A percentile compares a stretch with the other conserved stretches of the same genome.
phyloP scores from a whole-genome alignment of 2,113 vertebrate species.

The Thunnus maccoyii region DNA sequence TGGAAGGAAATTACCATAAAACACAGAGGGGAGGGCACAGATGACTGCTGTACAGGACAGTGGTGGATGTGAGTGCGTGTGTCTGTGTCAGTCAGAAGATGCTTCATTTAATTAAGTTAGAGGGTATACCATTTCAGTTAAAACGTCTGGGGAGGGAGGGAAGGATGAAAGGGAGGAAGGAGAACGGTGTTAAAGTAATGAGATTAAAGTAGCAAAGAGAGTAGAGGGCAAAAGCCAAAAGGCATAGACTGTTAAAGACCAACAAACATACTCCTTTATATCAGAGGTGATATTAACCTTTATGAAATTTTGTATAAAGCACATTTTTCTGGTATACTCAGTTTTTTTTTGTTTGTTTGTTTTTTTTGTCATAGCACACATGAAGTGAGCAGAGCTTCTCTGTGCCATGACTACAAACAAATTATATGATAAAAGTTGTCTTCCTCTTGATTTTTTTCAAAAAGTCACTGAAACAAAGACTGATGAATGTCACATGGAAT shows the following conservation, averaged over 20 bases:
- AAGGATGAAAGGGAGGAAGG: constrained; percentile 1
- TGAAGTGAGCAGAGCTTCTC: too few relatives aligned
- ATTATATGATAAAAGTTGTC: too few relatives aligned
- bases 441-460: too few relatives aligned
- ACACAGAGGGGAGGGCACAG: background rate
- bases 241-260: background rate
- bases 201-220: constrained; percentile 49
- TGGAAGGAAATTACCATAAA: constrained; percentile 62
- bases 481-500: too few relatives aligned
- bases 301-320: background rate
- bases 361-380: too few relatives aligned
- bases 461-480: too few relatives aligned
- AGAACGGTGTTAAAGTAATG: constrained; percentile 65
- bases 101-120: constrained; percentile 76
- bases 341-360: background rate
- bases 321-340: background rate
- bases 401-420: too few relatives aligned
- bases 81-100: constrained; percentile 32
- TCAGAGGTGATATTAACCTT: background rate
- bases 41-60: constrained; percentile 15
- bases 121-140: constrained; percentile 57
- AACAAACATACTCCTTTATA: background rate
- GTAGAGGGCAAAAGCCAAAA: background rate
- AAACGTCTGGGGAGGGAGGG: constrained; percentile 33
- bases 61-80: constrained; percentile 4